These are phyloP conservation scores for Sycophila sp. DNA, from an alignment of 1,140 invertebrate genomes.

Conservation along the genomic window DNA sequence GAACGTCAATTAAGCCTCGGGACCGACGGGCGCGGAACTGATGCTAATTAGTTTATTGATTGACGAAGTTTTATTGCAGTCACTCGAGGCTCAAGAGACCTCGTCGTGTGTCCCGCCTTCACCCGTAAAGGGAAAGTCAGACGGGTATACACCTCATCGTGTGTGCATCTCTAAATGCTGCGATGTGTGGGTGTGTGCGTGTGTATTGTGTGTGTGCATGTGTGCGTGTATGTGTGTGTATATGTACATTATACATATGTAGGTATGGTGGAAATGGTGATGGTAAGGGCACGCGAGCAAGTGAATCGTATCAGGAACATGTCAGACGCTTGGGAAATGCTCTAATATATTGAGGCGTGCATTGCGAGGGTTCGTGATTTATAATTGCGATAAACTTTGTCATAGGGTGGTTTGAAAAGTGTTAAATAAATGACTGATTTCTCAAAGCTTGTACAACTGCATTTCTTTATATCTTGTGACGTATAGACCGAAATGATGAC, in stretches of 20 bases:
- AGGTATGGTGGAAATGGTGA: background rate
- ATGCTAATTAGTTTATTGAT: slow-evolving; percentile 33
- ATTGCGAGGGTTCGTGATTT: no score
- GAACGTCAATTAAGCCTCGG: slow-evolving; percentile 14
- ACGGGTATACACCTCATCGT: no score
- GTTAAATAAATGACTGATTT: no score
- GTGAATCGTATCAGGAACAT: slow-evolving; percentile 26
- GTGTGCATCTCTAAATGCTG: no score
- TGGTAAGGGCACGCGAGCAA: background rate
- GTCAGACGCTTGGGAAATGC: slow-evolving; percentile 2
- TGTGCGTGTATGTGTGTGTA: background rate
- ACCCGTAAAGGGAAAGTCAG: background rate
- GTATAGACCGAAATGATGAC: no score
- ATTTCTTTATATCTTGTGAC: no score
- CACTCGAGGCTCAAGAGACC: background rate
- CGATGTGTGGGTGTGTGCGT: no score
- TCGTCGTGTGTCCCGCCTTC: background rate
- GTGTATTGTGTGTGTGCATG: no score
- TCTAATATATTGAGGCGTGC: background rate
- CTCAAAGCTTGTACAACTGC: no score
- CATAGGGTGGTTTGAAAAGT: no score
- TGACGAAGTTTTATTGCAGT: slow-evolving; percentile 14
- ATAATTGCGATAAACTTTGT: no score
- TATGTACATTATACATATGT: background rate
- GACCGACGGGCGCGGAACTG: background rate